Evolutionary conservation across 1,140 invertebrate species (phyloP).

Genomic region (Campoletis sonorensis): DNA sequence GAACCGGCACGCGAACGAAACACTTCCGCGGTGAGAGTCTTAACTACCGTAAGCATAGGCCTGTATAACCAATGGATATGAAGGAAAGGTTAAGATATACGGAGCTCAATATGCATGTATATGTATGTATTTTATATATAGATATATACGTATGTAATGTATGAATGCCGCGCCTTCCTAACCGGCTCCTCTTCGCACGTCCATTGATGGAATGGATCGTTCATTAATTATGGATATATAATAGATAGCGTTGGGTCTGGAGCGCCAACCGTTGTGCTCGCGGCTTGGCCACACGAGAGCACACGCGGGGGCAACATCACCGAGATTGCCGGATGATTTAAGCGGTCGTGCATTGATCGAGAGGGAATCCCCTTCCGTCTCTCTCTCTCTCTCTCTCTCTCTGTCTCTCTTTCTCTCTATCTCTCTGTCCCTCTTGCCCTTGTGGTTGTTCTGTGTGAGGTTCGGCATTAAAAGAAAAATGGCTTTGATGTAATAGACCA

Average conservation of each 20-base stretch:
- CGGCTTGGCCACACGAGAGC: conserved; percentile 20
- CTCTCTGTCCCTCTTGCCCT: background rate
- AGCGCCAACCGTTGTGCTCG: conserved; percentile 27
- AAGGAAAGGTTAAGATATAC: background rate
- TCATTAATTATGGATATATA: conserved; percentile 63
- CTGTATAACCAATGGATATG: conserved; percentile 21
- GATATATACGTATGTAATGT: background rate
- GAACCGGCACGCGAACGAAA: conserved; percentile 47
- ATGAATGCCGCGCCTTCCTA: conserved; percentile 39
- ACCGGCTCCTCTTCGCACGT: conserved; percentile 37
- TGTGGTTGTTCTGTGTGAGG: background rate
- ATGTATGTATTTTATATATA: background rate
- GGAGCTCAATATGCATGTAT: background rate
- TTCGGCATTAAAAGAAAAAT: conserved; percentile 1
- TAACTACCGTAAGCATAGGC: conserved; percentile 40
- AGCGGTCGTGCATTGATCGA: conserved; percentile 47
- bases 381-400: background rate
- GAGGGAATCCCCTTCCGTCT: conserved; percentile 30
- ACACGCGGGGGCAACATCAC: conserved; percentile 10
- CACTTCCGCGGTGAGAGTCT: conserved; percentile 48
- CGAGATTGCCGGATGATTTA: conserved; percentile 47
- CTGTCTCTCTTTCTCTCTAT: background rate
- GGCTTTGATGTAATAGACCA: conserved; percentile 7
- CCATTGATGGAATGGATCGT: conserved; percentile 57
- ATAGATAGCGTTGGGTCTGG: background rate